Percentiles rank a stretch among this genome's conserved stretches.
These are phyloP conservation scores for Anseranas semipalmata DNA, from an alignment of 2,113 vertebrate genomes.

Conservation along the genomic window DNA sequence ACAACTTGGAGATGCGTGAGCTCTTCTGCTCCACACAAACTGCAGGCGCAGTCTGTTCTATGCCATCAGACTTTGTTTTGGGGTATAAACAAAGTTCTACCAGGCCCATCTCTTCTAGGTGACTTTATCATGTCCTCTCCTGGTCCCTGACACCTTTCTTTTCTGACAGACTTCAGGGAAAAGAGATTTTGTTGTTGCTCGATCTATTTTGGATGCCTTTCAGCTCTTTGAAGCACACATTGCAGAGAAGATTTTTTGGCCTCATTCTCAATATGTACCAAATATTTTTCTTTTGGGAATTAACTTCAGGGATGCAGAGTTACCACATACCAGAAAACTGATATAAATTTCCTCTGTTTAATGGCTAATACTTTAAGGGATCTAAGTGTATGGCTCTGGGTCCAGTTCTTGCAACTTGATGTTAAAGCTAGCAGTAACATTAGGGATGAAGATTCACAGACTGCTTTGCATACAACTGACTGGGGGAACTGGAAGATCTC, in stretches of 20 bases:
- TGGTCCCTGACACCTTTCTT: background rate
- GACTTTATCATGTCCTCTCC: background rate
- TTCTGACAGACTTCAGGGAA: background rate
- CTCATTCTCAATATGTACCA: background rate
- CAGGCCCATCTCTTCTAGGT: background rate
- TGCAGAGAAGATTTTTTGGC: background rate
- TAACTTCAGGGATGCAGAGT: background rate
- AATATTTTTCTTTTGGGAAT: background rate
- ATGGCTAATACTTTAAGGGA: background rate
- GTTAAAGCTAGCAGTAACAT: background rate
- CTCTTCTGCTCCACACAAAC: background rate
- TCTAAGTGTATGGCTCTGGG: background rate
- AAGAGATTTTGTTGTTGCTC: background rate
- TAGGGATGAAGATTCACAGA: background rate
- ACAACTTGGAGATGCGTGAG: background rate
- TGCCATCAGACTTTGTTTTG: background rate
- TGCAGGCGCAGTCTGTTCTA: background rate
- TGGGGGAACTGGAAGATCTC: background rate
- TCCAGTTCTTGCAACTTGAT: background rate
- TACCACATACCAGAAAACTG: fast-evolving
- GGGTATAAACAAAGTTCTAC: background rate
- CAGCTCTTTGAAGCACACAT: background rate
- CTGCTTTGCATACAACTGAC: background rate
- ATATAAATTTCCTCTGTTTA: background rate
- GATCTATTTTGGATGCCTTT: background rate